phyloP scores from a whole-genome alignment of 2,113 vertebrate species.

The Australoheros scitulus region DNA sequence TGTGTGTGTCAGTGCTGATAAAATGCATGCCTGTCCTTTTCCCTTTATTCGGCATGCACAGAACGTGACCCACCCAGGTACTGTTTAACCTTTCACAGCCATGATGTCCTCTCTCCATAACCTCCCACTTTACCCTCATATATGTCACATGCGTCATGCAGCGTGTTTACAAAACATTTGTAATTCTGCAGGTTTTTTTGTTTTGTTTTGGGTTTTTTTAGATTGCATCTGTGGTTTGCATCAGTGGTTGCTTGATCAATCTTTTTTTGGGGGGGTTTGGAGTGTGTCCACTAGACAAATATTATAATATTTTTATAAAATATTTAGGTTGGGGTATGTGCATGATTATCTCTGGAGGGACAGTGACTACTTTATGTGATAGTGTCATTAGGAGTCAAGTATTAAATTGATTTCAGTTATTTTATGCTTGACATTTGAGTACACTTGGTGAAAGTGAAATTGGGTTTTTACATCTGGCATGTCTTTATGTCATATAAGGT shows the following conservation, averaged over 20 bases:
- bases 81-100: constrained; percentile 36
- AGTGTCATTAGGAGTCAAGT: neutral
- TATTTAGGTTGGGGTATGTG: neutral
- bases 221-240: neutral
- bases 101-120: neutral
- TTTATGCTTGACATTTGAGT: neutral
- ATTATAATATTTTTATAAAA: neutral
- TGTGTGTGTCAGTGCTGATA: constrained; percentile 10
- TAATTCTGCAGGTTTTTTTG: neutral
- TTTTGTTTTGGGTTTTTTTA: neutral
- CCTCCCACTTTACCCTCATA: neutral
- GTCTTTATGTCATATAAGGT: neutral
- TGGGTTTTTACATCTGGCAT: neutral
- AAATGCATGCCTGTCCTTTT: constrained; percentile 43
- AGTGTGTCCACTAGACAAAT: neutral
- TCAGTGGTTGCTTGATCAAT: neutral
- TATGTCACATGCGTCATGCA: neutral
- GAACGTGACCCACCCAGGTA: constrained; percentile 61
- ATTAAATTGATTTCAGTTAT: neutral
- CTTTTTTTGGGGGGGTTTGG: neutral
- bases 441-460: neutral
- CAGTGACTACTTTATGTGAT: neutral
- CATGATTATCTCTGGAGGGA: neutral
- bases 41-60: constrained; percentile 63
- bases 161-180: neutral